Evolutionary conservation across 2,113 vertebrate species (phyloP), one percentile per base, ranked within the genome.

Genomic region (Nerophis lumbriciformis): DNA sequence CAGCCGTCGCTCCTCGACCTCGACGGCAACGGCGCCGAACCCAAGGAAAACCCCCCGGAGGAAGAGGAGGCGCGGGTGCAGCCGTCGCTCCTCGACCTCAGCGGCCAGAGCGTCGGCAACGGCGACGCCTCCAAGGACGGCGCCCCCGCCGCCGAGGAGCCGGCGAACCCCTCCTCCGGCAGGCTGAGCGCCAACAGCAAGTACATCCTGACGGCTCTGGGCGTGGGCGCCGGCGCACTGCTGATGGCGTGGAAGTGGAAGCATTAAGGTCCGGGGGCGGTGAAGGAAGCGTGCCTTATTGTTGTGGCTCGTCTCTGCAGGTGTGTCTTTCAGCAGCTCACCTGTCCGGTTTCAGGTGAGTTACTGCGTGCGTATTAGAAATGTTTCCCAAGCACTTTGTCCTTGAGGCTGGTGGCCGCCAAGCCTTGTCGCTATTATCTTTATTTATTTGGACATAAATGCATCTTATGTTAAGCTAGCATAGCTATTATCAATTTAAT

Each of bases 221-320:
- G 74, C 28, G 63, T 91, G 36, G 78, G 66, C 1, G 68, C 71
- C 59, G 73, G 65, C 57, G 84, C 80, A 1, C 62, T 87, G 53
- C 56, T 90, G 57, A 2, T 87, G 54, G 85, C 69, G 4, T 88
- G 84, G 84, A 90, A 53, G 78, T 68, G 83, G 13, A 89, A 70
- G 61, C 57, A 83, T 19, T 87, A 74, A 86, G 28, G 45, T 45
- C 42, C 12, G 42, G 42, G 52, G 53, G 53, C 45, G 73, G 51
- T 66, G 45, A 50, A 35, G 37, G 60, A 57, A 49, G 53, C 58
- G 73, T 78, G 68, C 76, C 78, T 81, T 83, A 72, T 63, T 75
- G 42, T 5, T 5, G 42, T 45, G 42, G 42, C 42, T 45, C 42
- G 42, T 42, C 39, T 42, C 39, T 3, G 39, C 8, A 42, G 7